phyloP scores from a whole-genome alignment of 2,888 invertebrate genomes.

The Acanthococcus lagerstroemiae region DNA sequence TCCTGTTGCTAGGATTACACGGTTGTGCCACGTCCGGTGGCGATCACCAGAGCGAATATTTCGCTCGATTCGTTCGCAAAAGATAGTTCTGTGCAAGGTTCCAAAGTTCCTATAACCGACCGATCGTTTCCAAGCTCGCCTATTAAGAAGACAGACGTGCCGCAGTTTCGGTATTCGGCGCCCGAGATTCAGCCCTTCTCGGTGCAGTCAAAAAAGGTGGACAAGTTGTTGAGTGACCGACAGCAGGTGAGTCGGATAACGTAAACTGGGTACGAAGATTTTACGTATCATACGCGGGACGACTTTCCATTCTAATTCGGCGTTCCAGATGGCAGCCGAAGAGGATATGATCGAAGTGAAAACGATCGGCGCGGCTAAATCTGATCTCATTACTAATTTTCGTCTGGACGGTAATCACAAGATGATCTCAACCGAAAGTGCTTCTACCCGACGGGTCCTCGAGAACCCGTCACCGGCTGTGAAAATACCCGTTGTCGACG shows the following conservation, averaged over 20 bases:
- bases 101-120: slow-evolving; percentile 13
- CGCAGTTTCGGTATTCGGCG: slow-evolving; percentile 43
- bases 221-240: slow-evolving; percentile 35
- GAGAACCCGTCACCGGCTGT: background rate
- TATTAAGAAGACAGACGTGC: slow-evolving; percentile 53
- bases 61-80: background rate
- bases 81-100: background rate
- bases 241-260: slow-evolving; percentile 36
- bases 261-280: slow-evolving; percentile 32
- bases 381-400: slow-evolving; percentile 20
- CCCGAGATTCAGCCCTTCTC: slow-evolving; percentile 8
- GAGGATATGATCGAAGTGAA: slow-evolving; percentile 2
- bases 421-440: slow-evolving; percentile 9
- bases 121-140: slow-evolving; percentile 52
- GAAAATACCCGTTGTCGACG: background rate
- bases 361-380: background rate
- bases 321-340: background rate
- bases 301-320: background rate
- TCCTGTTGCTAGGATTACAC: background rate
- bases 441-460: background rate
- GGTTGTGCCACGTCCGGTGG: background rate
- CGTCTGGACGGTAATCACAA: background rate
- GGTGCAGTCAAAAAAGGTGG: slow-evolving; percentile 25
- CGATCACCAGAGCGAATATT: background rate
- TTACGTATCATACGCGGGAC: slow-evolving; percentile 4